These are phyloP conservation scores for Trachymyrmex cornetzi DNA, from an alignment of 1,140 invertebrate genomes.

Conservation along the genomic window DNA sequence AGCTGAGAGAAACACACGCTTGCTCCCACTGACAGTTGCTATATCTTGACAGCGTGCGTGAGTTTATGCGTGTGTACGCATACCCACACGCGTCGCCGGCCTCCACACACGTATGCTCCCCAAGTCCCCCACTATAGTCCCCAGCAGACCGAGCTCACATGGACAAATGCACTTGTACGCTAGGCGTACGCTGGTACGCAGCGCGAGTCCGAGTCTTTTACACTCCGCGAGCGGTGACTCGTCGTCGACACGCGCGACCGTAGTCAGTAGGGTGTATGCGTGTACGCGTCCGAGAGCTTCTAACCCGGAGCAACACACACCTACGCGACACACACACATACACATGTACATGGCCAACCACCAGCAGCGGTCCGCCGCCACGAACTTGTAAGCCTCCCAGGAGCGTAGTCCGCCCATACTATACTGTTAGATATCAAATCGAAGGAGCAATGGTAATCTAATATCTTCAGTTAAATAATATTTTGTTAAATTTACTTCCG, in stretches of 20 bases:
- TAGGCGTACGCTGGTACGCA: not conserved
- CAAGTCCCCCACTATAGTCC: not conserved
- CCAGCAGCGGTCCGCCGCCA: conserved; percentile 32
- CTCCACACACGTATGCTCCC: not conserved
- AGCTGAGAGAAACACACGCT: conserved; percentile 1
- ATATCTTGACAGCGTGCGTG: not conserved
- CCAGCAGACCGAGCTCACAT: not conserved
- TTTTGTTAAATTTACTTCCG: no score
- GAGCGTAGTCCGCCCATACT: conserved; percentile 42
- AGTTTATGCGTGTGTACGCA: no score
- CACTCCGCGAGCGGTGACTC: conserved; percentile 10
- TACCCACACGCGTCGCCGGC: not conserved
- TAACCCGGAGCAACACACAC: conserved; percentile 70
- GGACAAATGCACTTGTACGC: conserved; percentile 46
- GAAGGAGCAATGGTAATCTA: no score
- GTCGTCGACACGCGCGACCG: conserved; percentile 28
- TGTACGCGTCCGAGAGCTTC: conserved; percentile 49
- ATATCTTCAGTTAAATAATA: no score
- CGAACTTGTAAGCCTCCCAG: conserved; percentile 60
- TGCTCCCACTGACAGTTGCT: conserved; percentile 49
- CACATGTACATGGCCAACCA: conserved; percentile 50
- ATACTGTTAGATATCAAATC: no score
- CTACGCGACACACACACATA: conserved; percentile 64
- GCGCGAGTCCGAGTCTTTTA: not conserved
- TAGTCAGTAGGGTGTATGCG: not conserved